Evolutionary conservation across 2,888 invertebrate species (phyloP), one percentile per base, ranked within the genome.

Genomic region (Macrophya annulata): DNA sequence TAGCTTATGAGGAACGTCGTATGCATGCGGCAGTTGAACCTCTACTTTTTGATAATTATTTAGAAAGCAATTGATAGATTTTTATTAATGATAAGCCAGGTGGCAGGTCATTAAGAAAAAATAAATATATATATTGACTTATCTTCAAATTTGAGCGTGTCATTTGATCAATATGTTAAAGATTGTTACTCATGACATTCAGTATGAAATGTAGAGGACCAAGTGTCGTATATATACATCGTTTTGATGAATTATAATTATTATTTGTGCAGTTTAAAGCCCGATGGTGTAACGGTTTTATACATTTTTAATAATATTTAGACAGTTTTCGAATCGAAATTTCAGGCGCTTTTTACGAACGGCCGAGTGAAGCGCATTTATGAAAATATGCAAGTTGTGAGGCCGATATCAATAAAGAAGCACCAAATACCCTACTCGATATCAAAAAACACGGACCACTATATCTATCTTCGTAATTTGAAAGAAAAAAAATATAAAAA

Each of bases 401-500:
- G 45, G 72, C 72, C 21, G 37, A 40, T 62, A 37, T 77, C 77
- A 77, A 55, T 55, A 77, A 77, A 55, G 77, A 77, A 55, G 51
- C 37, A 55, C 77, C 25, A 77, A 31, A 81, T 81, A 81, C 40
- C 62, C 40, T 55, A 55, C 55, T 62, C 81, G 43, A 62, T 81
- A 81, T 81, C 81, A 81, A 40, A 51, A 81, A 81, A 43, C 62
- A 62, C 40, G 81, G 81, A 81, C 79, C 79, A 81, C 62, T 62
- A 55, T 76, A 55, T 59, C 37, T 37, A 79, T 79, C 45, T 81
- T 15, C 62, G 21, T 62, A 81, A 37, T 40, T 59, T 77, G 37
- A 40, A 55, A 37, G n/a, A 10, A 79, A 55, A 51, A 55, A 31
- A 31, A 31, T n/a, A n/a, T n/a, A n/a, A n/a, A n/a, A n/a, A n/a